phyloP scores from a whole-genome alignment of 2,113 vertebrate species.

The Phrynosoma blainvillii region DNA sequence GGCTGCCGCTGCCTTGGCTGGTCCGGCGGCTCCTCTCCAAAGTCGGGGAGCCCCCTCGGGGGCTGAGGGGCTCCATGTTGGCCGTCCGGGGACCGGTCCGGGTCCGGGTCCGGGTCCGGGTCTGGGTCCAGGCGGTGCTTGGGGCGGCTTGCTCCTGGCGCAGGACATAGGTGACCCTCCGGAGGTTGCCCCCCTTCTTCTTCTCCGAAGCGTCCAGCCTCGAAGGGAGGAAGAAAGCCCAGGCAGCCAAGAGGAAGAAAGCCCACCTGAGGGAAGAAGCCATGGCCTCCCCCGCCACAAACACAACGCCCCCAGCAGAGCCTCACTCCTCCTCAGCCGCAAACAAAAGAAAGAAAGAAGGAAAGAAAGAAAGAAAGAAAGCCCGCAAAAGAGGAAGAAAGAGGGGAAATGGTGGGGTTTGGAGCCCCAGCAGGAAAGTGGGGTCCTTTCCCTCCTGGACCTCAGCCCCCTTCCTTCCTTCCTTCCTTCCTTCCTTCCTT shows the following conservation, averaged over 20 bases:
- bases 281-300: conserved; percentile 82
- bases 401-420: too few relatives aligned
- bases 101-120: conserved; percentile 66
- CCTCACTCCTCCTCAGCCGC: too few relatives aligned
- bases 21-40: conserved; percentile 87
- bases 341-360: too few relatives aligned
- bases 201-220: conserved; percentile 74
- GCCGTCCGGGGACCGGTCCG: conserved; percentile 58
- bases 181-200: conserved; percentile 75
- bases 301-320: too few relatives aligned
- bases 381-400: neutral
- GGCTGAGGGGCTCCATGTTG: conserved; percentile 11
- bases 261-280: conserved; percentile 78
- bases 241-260: conserved; percentile 78
- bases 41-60: conserved; percentile 58
- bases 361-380: neutral
- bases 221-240: conserved; percentile 62
- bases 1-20: conserved; percentile 67
- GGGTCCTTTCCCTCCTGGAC: neutral
- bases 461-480: neutral
- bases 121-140: too few relatives aligned
- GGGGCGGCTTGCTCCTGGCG: conserved; percentile 81
- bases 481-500: neutral
- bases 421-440: too few relatives aligned
- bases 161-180: conserved; percentile 85